Base-by-base conservation (phyloP, 2,113 vertebrate species). In the Miniopterus natalensis region DNA sequence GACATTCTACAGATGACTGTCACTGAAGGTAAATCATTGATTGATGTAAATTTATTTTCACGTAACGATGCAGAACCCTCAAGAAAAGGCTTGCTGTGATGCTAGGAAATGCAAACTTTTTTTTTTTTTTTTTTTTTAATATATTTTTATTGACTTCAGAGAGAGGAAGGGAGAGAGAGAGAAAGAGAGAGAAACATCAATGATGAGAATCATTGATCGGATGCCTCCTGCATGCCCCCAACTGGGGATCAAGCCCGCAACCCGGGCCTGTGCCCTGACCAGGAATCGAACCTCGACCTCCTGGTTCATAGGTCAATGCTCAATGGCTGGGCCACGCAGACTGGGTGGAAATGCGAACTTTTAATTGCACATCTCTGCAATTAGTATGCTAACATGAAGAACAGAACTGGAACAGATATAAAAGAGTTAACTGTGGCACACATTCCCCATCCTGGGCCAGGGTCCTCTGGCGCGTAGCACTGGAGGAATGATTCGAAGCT, bases 401-500 rank as follows among this genome's bases (percentile, higher is more conserved):
- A 68, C 55, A 89, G 71, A 84, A 63, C 65, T 49, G 65, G 75
- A 78, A 66, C 17, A 83, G 23, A 81, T 45, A 85, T 40, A 42
- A 94, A 90, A 77, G 71, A 73, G 51, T 53, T 83, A 21, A 63
- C 17, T 55, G 80, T 27, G 68, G 57, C 71, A 65, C 59, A 84
- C 29, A 42, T 59, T 57, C 55, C 55, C 45, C 36, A 49, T 31
- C 53, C 81, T 87, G 73, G 84, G 21, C n/a, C 79, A 87, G 80
- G 65, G n/a, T 92, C 63, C 77, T 73, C 87, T 84, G 57, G 31
- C 49, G 51, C 1, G 25, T 11, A n/a, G 31, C 55, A 36, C 10
- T n/a, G 47, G 14, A 95, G 63, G 63, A 94, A 92, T 73, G 70
- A 95, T 74, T 87, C 47, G 21, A 55, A 68, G 70, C 79, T 94